Base-by-base conservation (phyloP, 1,140 invertebrate species). In the Nephotettix cincticeps region DNA sequence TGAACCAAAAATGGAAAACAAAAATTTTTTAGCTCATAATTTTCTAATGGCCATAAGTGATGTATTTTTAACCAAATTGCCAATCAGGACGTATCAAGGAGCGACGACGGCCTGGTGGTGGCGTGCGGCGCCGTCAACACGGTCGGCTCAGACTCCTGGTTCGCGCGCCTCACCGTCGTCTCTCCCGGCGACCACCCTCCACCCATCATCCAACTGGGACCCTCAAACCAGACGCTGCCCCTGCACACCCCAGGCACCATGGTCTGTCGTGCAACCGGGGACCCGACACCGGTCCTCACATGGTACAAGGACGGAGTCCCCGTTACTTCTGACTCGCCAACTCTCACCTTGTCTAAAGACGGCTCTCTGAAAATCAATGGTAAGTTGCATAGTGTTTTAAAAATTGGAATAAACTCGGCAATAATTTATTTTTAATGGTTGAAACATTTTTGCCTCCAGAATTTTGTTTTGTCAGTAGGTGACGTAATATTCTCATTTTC, bases 161-260 rank as follows among this genome's bases (percentile, higher is more conserved):
- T 91, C 78, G 91, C 91, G 36, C 86, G 88, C 78, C 81, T 95
- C 68, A 88, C 89, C 51, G 87, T 95, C 43, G 90, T 88, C 73
- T 91, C 90, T 75, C 88, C 88, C 81, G 90, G 91, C 79, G 89
- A 91, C 79, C 83, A 86, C 68, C 92, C 93, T 66, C 95, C 95
- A 27, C 95, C 95, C 61, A 89, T 96, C 70, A 97, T 98, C 78
- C 87, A 89, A 73, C 84, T 90, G 68, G 94, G 94, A 3, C 94
- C 95, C 28, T 89, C 91, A 72, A 97, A 97, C 83, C 95, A 97
- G 86, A 98, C 95, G 4, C 84, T 91, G 77, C 90, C 90, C 64
- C 83, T 91, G 70, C 87, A 90, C 80, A 89, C 89, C 65, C 83
- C 91, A 68, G 93, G 92, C 17, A 86, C 89, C 74, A 83, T 96